These are phyloP conservation scores for Antheraea pernyi DNA, from an alignment of 1,140 invertebrate genomes.

Conservation along the genomic window DNA sequence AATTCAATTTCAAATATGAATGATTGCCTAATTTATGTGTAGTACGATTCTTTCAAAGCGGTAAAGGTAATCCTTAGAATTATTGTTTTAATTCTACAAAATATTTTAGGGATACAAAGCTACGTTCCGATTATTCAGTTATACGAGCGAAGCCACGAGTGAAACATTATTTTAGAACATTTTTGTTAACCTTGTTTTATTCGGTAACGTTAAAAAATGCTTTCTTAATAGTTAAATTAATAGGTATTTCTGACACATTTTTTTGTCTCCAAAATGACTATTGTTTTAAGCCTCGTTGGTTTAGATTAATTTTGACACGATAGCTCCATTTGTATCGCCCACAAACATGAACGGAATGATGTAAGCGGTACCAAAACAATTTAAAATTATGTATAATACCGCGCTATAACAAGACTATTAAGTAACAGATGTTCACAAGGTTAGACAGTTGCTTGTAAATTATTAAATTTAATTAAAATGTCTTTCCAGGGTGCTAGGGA, in stretches of 20 bases:
- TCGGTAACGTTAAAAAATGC: too few species aligned
- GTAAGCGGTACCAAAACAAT: slow-evolving; percentile 6
- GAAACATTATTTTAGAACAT: too few species aligned
- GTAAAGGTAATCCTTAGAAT: too few species aligned
- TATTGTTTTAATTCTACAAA: too few species aligned
- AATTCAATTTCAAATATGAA: too few species aligned
- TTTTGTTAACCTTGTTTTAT: too few species aligned
- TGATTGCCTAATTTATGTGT: too few species aligned
- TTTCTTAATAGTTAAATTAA: background rate
- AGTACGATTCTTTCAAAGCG: too few species aligned
- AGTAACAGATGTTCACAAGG: slow-evolving; percentile 1
- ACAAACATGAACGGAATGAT: slow-evolving; percentile 11
- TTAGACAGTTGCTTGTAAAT: background rate
- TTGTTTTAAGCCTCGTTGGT: background rate
- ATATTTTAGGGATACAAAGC: too few species aligned
- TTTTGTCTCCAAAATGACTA: background rate
- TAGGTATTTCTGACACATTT: background rate
- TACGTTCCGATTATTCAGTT: too few species aligned
- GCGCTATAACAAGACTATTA: background rate
- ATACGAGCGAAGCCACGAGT: too few species aligned
- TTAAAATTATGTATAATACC: background rate
- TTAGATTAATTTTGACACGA: slow-evolving; percentile 6
- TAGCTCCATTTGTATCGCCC: slow-evolving; percentile 15
- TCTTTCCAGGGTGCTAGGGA: slow-evolving; percentile 67
- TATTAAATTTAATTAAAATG: slow-evolving; percentile 4